These are phyloP conservation scores for Rhingia rostrata DNA, from an alignment of 2,888 invertebrate species.

Conservation along the genomic window DNA sequence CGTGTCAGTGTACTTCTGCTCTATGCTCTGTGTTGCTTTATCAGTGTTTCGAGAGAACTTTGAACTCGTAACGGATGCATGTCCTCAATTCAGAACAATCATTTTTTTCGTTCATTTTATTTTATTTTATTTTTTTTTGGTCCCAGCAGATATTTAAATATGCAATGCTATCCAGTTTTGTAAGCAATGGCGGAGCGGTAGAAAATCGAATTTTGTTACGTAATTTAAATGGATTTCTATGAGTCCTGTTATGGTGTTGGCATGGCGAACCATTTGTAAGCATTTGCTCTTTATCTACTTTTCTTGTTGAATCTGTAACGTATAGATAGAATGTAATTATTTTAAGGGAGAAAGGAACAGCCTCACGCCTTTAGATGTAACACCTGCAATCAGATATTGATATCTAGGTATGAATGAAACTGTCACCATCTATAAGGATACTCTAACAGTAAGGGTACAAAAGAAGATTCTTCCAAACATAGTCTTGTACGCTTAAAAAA, in stretches of 20 bases:
- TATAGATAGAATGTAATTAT: too few species aligned
- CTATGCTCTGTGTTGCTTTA: constrained; percentile 27
- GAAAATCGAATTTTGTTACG: not conserved
- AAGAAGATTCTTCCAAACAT: too few species aligned
- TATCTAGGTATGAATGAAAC: too few species aligned
- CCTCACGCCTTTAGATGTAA: too few species aligned
- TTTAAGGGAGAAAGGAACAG: too few species aligned
- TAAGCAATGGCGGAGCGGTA: not conserved
- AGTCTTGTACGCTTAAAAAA: too few species aligned
- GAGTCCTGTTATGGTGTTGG: not conserved
- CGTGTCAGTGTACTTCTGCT: constrained; percentile 38
- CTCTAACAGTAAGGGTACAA: too few species aligned
- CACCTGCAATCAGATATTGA: too few species aligned
- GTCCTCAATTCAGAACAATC: constrained; percentile 30
- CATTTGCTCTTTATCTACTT: too few species aligned
- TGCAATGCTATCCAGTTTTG: not conserved
- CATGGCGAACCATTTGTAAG: too few species aligned
- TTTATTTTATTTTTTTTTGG: not conserved
- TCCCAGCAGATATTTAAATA: constrained; percentile 3
- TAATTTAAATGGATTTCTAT: not conserved
- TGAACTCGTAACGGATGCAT: constrained; percentile 54
- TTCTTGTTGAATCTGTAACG: too few species aligned
- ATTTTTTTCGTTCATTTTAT: not conserved
- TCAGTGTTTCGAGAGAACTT: constrained; percentile 54
- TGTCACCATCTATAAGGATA: too few species aligned